Percentiles rank a stretch among this genome's conserved stretches.
Evolutionary conservation across 2,113 vertebrate species (phyloP).

Genomic region (Formicarius rufipectus): DNA sequence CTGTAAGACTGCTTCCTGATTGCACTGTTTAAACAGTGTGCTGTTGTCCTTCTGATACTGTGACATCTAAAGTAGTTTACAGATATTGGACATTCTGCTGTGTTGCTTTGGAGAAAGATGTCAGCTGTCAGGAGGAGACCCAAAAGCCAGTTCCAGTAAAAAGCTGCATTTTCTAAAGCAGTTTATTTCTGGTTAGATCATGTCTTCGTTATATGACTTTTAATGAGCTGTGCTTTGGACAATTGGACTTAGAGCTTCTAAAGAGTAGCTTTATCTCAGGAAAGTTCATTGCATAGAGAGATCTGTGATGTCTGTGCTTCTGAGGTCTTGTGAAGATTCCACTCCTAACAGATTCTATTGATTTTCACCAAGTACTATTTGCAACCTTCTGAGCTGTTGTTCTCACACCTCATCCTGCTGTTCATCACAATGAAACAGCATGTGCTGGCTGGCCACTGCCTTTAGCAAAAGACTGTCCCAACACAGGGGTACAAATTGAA

Average conservation of each 20-base stretch:
- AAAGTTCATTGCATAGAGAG: neutral
- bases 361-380: neutral
- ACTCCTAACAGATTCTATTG: neutral
- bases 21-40: neutral
- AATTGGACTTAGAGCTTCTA: neutral
- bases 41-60: slow-evolving; percentile 8
- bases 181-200: neutral
- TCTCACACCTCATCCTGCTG: neutral
- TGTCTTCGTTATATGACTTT: neutral
- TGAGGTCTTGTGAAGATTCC: neutral
- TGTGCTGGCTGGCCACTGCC: neutral
- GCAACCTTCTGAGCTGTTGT: neutral
- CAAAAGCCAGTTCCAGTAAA: neutral
- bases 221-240: neutral
- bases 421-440: neutral
- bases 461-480: neutral
- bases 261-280: neutral
- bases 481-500: neutral
- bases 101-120: neutral
- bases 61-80: neutral
- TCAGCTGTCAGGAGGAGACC: neutral
- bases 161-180: neutral
- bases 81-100: neutral
- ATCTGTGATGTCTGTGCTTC: neutral
- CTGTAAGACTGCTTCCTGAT: neutral